Evolutionary conservation across 2,113 vertebrate species (phyloP), one percentile per base, ranked within the genome.

Genomic region (Gavia stellata): DNA sequence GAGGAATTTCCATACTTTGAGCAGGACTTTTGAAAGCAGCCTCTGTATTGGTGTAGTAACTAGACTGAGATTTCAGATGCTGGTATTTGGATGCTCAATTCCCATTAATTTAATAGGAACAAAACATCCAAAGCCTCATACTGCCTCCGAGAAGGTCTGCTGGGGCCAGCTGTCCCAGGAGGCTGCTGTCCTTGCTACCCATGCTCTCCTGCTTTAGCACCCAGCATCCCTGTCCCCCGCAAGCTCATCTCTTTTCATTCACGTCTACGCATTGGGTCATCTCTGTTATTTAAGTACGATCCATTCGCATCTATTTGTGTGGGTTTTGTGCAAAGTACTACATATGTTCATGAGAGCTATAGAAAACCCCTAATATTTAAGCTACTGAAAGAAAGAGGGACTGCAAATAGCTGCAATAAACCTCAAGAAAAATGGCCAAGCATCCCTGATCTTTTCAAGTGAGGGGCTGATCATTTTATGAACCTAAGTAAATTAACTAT

Each of bases 1-100:
- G 6, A 79, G 44, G 10, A 8, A 36, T 49, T 53, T 17, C 55
- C 20, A 10, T 12, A 24, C 36, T 23, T 21, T 3, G 23, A 49
- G 50, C 45, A 86, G 40, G 29, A 24, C 42, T 82, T 68, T 4
- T 3, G 53, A 23, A 20, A 15, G 9, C 44, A 45, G 34, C 18
- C 4, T 25, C n/a, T 18, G 7, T 23, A n/a, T 16, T 1, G 1
- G 18, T 47, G 20, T n/a, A 52, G 17, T 3, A 34, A 24, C 10
- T 14, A 86, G 62, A 15, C 62, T 29, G 71, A 65, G 58, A 25
- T 12, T 52, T 19, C 52, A 0, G 4, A 10, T 9, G 14, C 31
- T 65, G 62, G 18, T 6, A 4, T 55, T 34, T 31, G 44, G 62
- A 12, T 44, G 66, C 58, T 88, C 17, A 31, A 14, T 56, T 47